Base-by-base conservation (phyloP, 2,113 vertebrate species). In the human (Homo sapiens) region DNA sequence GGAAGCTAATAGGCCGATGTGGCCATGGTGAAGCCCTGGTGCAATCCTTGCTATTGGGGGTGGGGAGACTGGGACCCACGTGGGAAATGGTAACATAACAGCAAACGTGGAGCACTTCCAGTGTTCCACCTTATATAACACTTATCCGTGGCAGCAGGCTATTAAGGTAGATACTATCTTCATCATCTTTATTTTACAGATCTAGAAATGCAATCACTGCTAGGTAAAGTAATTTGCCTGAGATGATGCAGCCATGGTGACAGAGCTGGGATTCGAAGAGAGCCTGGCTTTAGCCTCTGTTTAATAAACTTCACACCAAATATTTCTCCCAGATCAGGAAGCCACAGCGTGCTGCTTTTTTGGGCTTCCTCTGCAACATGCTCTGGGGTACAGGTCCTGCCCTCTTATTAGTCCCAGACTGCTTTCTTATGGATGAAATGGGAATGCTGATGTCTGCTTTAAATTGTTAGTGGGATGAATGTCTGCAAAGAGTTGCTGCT, bases 171-270 rank as follows among this genome's bases (percentile, higher is more conserved):
- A 10, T 35, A n/a, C 55, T 48, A 1, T 73, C 92, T 97, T 57
- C 30, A 73, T 84, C 64, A 23, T 23, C 43, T 66, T 91, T 73
- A 79, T 88, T 80, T 97, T 73, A 50, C 5, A 68, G 17, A 52
- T 40, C 18, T 70, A 48, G 17, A 90, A 79, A 90, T 70, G 48
- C 66, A 75, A 43, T 59, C 6, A 35, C 18, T 35, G 23, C 4
- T 1, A 78, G 73, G n/a, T 55, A 64, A 93, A 10, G 3, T 61
- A n/a, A 78, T 11, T 86, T 87, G 82, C 32, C 82, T 78, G 5
- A n/a, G 38, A 80, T 0, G 0, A 20, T 55, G 40, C 27, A 80
- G n/a, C 18, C 22, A 6, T 6, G 14, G 52, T 57, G 76, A n/a
- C 35, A 23, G 4, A 59, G 57, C 45, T 82, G 25, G 73, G 9